Conservation (phyloP, 2,888 invertebrate genomes). For the Ormyrus labotus region DNA sequence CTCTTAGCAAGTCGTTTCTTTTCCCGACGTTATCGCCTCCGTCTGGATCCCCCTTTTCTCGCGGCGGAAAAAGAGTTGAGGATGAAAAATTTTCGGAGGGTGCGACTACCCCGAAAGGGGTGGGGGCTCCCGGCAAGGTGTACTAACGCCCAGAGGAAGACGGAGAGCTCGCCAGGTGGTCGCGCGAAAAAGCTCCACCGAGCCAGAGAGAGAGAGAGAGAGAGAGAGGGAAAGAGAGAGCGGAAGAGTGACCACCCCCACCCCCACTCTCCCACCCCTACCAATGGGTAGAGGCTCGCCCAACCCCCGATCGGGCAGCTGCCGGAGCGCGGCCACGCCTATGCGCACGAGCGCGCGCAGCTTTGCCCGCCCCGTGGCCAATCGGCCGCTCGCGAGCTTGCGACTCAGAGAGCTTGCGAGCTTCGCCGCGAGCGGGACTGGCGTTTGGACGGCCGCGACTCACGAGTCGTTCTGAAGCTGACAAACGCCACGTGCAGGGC, state of each 20-base stretch:
- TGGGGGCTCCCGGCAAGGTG: neutral
- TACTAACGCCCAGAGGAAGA: neutral
- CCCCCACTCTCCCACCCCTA: constrained; percentile 21
- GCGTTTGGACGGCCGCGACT: constrained; percentile 18
- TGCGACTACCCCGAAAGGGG: neutral
- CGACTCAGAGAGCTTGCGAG: constrained; percentile 69
- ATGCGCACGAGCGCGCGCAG: constrained; percentile 71
- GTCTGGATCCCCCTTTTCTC: neutral
- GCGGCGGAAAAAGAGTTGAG: constrained; percentile 23
- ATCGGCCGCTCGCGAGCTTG: constrained; percentile 63
- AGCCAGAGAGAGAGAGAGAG: constrained; percentile 34
- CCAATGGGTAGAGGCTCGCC: neutral
- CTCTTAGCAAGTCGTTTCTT: constrained; percentile 55
- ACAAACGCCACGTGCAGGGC: constrained; percentile 73
- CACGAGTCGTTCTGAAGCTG: constrained; percentile 59
- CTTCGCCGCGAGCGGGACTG: constrained; percentile 60
- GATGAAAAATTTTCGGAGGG: constrained; percentile 28
- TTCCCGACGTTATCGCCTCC: constrained; percentile 48
- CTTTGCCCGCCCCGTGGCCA: constrained; percentile 47
- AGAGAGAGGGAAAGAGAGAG: constrained; percentile 34
- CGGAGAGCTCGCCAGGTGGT: constrained; percentile 13
- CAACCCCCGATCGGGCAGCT: neutral
- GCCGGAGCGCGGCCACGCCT: constrained; percentile 63
- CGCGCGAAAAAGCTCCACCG: neutral
- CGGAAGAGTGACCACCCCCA: constrained; percentile 69